A percentile compares a stretch with the other conserved stretches of the same genome.
These are phyloP conservation scores for Ceuthmochares aereus DNA, from an alignment of 2,113 vertebrate genomes.

Conservation along the genomic window DNA sequence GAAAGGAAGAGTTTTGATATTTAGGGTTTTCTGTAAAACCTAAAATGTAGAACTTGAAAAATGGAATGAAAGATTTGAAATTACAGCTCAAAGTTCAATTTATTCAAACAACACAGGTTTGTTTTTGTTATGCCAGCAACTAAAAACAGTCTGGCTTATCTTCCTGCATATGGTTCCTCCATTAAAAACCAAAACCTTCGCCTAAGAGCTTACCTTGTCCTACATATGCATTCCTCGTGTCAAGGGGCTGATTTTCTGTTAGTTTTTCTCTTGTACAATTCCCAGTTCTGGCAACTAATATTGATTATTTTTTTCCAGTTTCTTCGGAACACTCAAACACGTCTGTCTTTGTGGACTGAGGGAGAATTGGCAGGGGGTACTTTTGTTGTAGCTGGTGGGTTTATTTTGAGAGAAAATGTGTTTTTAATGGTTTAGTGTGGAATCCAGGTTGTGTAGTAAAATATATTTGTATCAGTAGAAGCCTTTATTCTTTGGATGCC, in stretches of 20 bases:
- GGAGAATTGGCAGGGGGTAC: neutral
- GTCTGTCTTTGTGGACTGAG: no score
- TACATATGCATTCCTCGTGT: neutral
- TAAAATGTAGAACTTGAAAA: neutral
- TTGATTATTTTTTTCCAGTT: neutral
- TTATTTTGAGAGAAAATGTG: neutral
- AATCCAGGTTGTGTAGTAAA: neutral
- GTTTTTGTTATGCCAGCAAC: no score
- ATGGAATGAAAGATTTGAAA: neutral
- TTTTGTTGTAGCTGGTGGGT: neutral
- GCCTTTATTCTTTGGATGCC: no score
- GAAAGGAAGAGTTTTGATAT: neutral
- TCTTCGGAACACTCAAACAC: no score
- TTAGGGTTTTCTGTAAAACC: neutral
- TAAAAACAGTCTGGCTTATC: no score
- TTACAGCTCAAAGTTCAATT: neutral
- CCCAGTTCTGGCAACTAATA: neutral
- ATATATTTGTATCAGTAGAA: neutral
- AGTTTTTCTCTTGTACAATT: neutral
- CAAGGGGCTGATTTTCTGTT: neutral
- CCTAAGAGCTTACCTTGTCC: neutral
- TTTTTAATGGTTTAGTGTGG: neutral
- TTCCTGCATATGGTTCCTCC: neutral
- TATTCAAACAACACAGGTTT: no score
- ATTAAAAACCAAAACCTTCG: neutral